These are phyloP conservation scores for Phortica okadai DNA, from an alignment of 2,888 invertebrate genomes.

Conservation along the genomic window DNA sequence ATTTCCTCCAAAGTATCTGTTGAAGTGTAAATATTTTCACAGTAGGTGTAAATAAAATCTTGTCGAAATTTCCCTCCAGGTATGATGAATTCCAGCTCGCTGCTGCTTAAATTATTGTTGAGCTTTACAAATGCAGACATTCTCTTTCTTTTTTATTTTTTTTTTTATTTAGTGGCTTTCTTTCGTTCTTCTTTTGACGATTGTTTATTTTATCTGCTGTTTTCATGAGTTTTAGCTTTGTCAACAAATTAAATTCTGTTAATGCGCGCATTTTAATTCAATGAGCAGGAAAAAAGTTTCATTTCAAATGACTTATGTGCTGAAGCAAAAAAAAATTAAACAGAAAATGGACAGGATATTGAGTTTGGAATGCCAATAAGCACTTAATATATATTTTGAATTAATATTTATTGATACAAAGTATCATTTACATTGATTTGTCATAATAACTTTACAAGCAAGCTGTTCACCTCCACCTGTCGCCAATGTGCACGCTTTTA, in stretches of 20 bases:
- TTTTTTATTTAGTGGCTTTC: background rate
- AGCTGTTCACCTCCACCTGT: too few species aligned
- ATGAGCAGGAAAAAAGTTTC: background rate
- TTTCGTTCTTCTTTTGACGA: background rate
- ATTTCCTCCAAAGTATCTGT: constrained; percentile 53
- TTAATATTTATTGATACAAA: too few species aligned
- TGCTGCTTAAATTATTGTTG: background rate
- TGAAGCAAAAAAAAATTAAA: background rate
- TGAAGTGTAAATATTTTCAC: constrained; percentile 70
- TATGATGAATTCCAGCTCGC: background rate
- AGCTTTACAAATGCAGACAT: constrained; percentile 2
- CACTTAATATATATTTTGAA: too few species aligned
- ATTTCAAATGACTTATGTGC: background rate
- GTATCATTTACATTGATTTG: too few species aligned
- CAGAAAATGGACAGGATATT: background rate
- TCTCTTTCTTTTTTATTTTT: background rate
- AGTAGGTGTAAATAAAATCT: constrained; percentile 69
- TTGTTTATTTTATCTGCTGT: constrained; percentile 11
- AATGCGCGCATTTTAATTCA: constrained; percentile 6
- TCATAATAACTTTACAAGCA: too few species aligned
- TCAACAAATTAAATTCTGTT: constrained; percentile 36
- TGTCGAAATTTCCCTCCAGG: constrained; percentile 52
- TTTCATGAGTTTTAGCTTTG: constrained; percentile 20
- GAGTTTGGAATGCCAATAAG: background rate
- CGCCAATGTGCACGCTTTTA: background rate